A percentile compares a stretch with the other conserved stretches of the same genome.
Conservation (phyloP, 2,888 invertebrate species). For the Erebia aethiops region DNA sequence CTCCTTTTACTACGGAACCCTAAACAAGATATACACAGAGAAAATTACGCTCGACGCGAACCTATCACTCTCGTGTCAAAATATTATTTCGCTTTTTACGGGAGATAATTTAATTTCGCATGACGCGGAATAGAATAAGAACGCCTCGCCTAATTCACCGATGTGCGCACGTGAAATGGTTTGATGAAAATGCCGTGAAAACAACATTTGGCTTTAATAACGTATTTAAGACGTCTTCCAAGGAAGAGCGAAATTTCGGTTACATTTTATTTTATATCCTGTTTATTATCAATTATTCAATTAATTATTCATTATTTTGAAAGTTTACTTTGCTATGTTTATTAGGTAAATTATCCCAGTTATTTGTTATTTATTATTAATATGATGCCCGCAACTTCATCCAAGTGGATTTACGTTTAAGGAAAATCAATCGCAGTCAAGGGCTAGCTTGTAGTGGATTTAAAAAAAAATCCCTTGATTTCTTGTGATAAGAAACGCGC, state of each 20-base stretch:
- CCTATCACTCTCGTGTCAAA: slow-evolving; percentile 59
- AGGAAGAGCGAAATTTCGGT: neutral
- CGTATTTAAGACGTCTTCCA: neutral
- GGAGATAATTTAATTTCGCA: slow-evolving; percentile 63
- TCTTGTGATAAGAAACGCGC: too few relatives aligned
- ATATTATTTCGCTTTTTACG: slow-evolving; percentile 61
- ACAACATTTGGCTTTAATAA: neutral
- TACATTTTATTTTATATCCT: neutral
- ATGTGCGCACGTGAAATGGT: slow-evolving; percentile 17
- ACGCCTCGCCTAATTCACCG: slow-evolving; percentile 30
- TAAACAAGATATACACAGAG: slow-evolving; percentile 17
- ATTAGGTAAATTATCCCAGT: too few relatives aligned
- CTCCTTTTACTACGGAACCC: too few relatives aligned
- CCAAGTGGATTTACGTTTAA: too few relatives aligned
- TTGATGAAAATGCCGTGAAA: slow-evolving; percentile 4
- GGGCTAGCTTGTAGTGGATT: too few relatives aligned
- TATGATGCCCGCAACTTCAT: too few relatives aligned
- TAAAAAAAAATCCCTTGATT: too few relatives aligned
- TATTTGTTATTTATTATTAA: too few relatives aligned
- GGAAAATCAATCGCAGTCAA: too few relatives aligned
- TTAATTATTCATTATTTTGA: too few relatives aligned
- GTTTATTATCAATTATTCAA: too few relatives aligned
- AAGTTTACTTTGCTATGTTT: too few relatives aligned
- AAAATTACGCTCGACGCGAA: slow-evolving; percentile 52
- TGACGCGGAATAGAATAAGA: slow-evolving; percentile 25